Percentiles rank a stretch among this genome's conserved stretches.
Evolutionary conservation across 1,140 invertebrate genomes (phyloP).

Genomic region (Helicoverpa zea): DNA sequence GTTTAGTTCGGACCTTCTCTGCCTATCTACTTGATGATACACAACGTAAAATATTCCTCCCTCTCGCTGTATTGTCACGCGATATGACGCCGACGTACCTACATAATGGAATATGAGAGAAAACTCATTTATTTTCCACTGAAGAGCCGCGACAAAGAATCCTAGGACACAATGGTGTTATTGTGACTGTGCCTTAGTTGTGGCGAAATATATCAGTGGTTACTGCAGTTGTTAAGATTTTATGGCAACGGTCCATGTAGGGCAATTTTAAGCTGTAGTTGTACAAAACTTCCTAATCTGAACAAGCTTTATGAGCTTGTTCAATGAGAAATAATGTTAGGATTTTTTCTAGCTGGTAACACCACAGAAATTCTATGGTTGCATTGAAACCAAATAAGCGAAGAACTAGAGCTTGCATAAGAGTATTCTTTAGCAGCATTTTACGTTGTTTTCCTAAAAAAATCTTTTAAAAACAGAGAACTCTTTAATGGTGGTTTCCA

Average conservation of each 20-base stretch:
- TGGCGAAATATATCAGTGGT: constrained; percentile 1
- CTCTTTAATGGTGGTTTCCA: too few species aligned
- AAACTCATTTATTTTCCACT: constrained; percentile 56
- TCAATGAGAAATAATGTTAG: too few species aligned
- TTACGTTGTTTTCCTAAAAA: too few species aligned
- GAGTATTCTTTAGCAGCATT: too few species aligned
- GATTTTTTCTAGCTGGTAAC: too few species aligned
- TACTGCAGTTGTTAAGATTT: neutral
- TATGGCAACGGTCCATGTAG: constrained; percentile 1
- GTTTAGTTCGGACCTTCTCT: neutral
- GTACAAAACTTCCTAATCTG: neutral
- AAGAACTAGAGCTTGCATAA: too few species aligned
- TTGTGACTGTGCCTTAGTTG: neutral
- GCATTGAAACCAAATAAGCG: too few species aligned
- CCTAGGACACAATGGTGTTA: constrained; percentile 4
- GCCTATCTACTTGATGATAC: neutral
- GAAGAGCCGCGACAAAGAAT: constrained; percentile 40
- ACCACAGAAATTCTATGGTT: too few species aligned
- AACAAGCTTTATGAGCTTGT: too few species aligned
- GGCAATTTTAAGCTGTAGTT: neutral
- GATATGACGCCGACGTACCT: constrained; percentile 22
- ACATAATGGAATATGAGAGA: constrained; percentile 51
- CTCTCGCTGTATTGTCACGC: constrained; percentile 33
- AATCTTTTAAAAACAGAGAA: too few species aligned
- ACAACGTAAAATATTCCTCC: constrained; percentile 12